These are phyloP conservation scores for Dolomedes plantarius DNA, from an alignment of 2,888 invertebrate genomes.

Conservation along the genomic window DNA sequence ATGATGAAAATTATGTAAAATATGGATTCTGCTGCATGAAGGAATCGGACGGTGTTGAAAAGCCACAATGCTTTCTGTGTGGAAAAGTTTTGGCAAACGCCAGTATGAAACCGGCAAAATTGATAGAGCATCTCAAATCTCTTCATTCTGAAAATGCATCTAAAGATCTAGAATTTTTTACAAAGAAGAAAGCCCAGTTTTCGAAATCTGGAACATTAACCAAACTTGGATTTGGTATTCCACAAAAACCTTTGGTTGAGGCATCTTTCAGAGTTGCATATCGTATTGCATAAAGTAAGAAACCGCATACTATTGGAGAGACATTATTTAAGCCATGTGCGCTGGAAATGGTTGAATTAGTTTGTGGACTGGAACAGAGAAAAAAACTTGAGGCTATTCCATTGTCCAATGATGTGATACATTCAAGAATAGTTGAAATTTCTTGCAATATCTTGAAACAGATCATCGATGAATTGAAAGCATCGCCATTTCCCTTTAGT, in stretches of 20 bases:
- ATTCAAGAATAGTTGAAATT: constrained; percentile 58
- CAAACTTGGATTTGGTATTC: too few species aligned
- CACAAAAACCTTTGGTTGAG: constrained; percentile 22
- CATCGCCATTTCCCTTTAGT: constrained; percentile 58
- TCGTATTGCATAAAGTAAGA: constrained; percentile 44
- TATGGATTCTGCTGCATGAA: constrained; percentile 62
- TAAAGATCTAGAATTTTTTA: too few species aligned
- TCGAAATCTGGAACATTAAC: too few species aligned
- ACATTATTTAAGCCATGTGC: constrained; percentile 56
- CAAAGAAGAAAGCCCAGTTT: too few species aligned
- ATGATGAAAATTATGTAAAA: constrained; percentile 56
- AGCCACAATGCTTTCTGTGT: constrained; percentile 33
- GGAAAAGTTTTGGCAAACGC: constrained; percentile 45
- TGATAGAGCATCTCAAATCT: constrained; percentile 49
- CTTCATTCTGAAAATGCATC: constrained; percentile 56
- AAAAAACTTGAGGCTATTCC: constrained; percentile 57
- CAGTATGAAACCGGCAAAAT: constrained; percentile 56
- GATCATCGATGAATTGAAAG: constrained; percentile 53
- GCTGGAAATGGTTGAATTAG: constrained; percentile 47
- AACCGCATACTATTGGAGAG: constrained; percentile 59
- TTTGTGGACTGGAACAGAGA: constrained; percentile 52
- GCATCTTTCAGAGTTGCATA: constrained; percentile 51
- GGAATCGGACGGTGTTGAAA: constrained; percentile 61
- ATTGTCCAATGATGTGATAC: constrained; percentile 53
- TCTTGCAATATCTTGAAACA: constrained; percentile 65